Conservation (phyloP, 2,797 vertebrate genomes). For the Sorex maritimensis region DNA sequence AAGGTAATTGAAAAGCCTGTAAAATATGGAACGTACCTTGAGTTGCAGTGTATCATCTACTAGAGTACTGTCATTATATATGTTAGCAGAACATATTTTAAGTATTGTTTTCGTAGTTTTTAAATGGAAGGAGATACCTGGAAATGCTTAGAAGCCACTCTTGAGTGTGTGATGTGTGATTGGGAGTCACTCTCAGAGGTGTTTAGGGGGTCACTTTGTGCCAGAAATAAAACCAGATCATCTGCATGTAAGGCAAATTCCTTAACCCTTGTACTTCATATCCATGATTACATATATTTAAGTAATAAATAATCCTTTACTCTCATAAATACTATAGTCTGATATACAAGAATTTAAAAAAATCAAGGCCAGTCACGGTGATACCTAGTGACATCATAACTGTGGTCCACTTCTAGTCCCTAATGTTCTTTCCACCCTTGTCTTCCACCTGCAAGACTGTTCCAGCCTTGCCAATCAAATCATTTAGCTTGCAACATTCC, state of each 20-base stretch:
- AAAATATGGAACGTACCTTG: background rate
- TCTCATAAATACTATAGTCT: background rate
- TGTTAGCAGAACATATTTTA: conserved; percentile 37
- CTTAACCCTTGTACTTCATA: too few species aligned
- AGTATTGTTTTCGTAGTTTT: background rate
- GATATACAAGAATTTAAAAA: background rate
- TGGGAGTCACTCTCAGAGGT: too few species aligned
- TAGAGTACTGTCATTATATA: background rate
- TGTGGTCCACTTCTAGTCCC: background rate
- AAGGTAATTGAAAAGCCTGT: background rate
- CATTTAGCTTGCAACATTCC: background rate
- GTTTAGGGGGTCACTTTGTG: too few species aligned
- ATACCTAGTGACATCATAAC: background rate
- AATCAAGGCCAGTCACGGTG: background rate
- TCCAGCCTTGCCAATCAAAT: background rate
- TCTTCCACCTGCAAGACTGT: background rate
- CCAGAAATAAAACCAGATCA: too few species aligned
- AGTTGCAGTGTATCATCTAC: background rate
- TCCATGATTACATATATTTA: background rate
- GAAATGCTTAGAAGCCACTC: too few species aligned
- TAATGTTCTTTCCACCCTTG: background rate
- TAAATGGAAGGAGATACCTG: background rate
- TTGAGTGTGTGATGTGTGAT: too few species aligned
- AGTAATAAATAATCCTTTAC: background rate
- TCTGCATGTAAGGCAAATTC: too few species aligned